phyloP scores from a whole-genome alignment of 1,140 invertebrate species.

The Hydropsyche tenuis region DNA sequence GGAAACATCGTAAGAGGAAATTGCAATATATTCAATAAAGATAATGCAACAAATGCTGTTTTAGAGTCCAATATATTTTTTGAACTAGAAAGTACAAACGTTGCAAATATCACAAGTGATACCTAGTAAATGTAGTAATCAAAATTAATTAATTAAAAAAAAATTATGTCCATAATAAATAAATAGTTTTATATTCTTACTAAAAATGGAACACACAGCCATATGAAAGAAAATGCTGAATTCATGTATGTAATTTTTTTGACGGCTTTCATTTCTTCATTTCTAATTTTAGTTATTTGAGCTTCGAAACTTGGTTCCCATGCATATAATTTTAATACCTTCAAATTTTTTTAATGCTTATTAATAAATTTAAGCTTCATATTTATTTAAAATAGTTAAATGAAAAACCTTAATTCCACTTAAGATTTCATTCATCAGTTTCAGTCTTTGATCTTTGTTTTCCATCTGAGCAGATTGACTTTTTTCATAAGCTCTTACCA shows the following conservation, averaged over 20 bases:
- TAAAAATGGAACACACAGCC: conserved; percentile 95
- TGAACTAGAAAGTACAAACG: conserved; percentile 84
- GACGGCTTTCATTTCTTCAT: conserved; percentile 84
- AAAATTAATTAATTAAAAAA: background rate
- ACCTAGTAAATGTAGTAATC: conserved; percentile 67
- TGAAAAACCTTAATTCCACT: conserved; percentile 86
- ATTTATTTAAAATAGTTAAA: background rate
- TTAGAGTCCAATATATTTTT: conserved; percentile 80
- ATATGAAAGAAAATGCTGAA: conserved; percentile 89
- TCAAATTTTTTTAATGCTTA: background rate
- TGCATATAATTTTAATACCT: conserved; percentile 87
- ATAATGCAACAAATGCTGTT: conserved; percentile 95
- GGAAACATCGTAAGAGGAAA: conserved; percentile 91
- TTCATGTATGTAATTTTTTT: conserved; percentile 87
- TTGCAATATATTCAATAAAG: conserved; percentile 96
- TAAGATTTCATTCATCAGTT: conserved; percentile 94
- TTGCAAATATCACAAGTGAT: conserved; percentile 90
- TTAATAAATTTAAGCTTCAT: too few species aligned
- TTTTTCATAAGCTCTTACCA: conserved; percentile 82
- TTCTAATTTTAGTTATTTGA: conserved; percentile 82
- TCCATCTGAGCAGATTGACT: conserved; percentile 91
- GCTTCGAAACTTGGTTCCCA: conserved; percentile 91
- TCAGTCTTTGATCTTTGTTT: conserved; percentile 89
- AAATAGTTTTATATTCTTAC: conserved; percentile 65
- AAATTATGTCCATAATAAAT: background rate